Evolutionary conservation across 2,797 vertebrate species (phyloP), one percentile per base, ranked within the genome.

Genomic region (Enteromius argenteus): DNA sequence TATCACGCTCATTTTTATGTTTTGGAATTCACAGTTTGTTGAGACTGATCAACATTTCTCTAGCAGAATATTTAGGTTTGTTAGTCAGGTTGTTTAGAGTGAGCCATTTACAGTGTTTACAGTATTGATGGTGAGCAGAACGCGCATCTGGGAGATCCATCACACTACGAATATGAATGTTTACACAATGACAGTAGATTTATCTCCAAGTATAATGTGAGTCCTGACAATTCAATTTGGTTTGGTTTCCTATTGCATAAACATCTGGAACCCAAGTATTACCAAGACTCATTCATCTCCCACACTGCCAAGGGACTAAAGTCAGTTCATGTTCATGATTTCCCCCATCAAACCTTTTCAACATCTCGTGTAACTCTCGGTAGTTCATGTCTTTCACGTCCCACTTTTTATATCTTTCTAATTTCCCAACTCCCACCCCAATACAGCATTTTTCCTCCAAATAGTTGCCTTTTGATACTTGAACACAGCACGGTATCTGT

Each of bases 241-340:
- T 42, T 79, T 77, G 49, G n/a, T 49, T 68, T 73, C 35, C 35
- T 39, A 80, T 19, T 77, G 67, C 79, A 84, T 82, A 71, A 86
- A 83, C 74, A 87, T 89, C 84, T 86, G 84, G 82, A 68, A 39
- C 21, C 8, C 79, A 86, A 87, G 84, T 69, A 68, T 73, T 78
- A 67, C 74, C 44, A n/a, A 82, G 66, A 44, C 23, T 73, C 44
- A 15, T 75, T 64, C 60, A 32, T 69, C 35, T 72, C 30, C 44
- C 30, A 30, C 30, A 6, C 19, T 64, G 30, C 35, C 69, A 77
- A 44, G 51, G 79, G 30, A 74, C 42, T 79, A 15, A 21, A n/a
- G 64, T 79, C 21, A 19, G 60, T 66, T 60, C 9, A 77, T 53
- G 66, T 68, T 15, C 37, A 60, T 62, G 64, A 66, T 81, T 79